Base-by-base conservation (phyloP, 2,113 vertebrate genomes). In the Calypte anna region DNA sequence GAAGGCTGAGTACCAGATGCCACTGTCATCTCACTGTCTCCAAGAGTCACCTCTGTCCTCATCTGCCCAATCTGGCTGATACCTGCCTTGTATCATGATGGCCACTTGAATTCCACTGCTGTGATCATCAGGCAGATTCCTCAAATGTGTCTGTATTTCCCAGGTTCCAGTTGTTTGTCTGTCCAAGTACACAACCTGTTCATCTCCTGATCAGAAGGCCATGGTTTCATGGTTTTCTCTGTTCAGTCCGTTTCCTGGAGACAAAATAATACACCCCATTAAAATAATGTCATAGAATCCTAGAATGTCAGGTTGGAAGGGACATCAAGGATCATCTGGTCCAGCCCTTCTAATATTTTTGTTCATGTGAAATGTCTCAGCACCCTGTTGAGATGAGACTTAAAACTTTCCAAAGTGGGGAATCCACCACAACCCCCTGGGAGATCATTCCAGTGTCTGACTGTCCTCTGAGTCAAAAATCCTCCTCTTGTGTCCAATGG, bases 151-250 rank as follows among this genome's bases (percentile, higher is more conserved):
- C 38, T 1, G 0, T 22, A 43, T 63, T 62, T 33, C 58, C 57
- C 8, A 14, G 51, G 57, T 13, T 84, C 31, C 61, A 9, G 12
- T 2, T n/a, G 4, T 22, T 14, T 23, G 44, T 48, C 33, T 68
- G 5, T 18, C 25, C 58, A 38, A 48, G 23, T 2, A 61, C 27
- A 17, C 0, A 1, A 12, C 76, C 72, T 63, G 4, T 59, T 62
- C 43, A 22, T 14, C 24, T 7, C 36, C 16, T 9, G 1, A 13
- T 51, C 25, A 82, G 24, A 57, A 72, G 63, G 27, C 19, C 31
- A 3, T 10, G 22, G 0, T 14, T 78, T 80, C n/a, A 3, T 10
- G 22, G 0, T 12, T 78, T 80, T 22, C 68, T 5, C 0, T 2
- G 0, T 38, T 48, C 16, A 14, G 10, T 57, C 31, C 30, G 3